These are phyloP conservation scores for Strigamia transsilvanica DNA, from an alignment of 2,888 invertebrate genomes.

Conservation along the genomic window DNA sequence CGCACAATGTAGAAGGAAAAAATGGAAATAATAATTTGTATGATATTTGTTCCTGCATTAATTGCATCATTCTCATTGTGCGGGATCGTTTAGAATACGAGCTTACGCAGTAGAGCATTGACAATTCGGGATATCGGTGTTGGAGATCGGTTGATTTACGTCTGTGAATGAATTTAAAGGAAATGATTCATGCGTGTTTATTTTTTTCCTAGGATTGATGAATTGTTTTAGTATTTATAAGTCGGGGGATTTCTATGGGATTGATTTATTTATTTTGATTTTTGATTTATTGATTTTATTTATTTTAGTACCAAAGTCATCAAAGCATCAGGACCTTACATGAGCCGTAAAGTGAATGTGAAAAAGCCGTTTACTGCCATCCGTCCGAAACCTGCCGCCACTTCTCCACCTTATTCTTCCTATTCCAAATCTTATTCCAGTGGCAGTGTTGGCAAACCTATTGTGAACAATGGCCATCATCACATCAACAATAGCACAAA, in stretches of 20 bases:
- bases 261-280: conserved; percentile 57
- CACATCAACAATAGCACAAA: conserved; percentile 10
- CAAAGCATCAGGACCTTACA: conserved; percentile 88
- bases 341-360: conserved; percentile 86
- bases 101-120: background rate
- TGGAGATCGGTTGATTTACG: background rate
- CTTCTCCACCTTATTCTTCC: conserved; percentile 47
- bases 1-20: background rate
- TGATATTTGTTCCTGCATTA: background rate
- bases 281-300: conserved; percentile 59
- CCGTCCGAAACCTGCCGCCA: conserved; percentile 59
- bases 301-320: conserved; percentile 85
- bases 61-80: background rate
- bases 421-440: conserved; percentile 30
- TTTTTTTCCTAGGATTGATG: background rate
- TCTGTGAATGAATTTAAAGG: background rate
- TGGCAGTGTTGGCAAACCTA: conserved; percentile 10
- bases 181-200: background rate
- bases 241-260: background rate
- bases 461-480: conserved; percentile 30
- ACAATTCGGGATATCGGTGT: background rate
- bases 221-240: background rate
- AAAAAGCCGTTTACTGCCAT: conserved; percentile 64
- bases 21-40: background rate
- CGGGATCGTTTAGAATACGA: background rate